Evolutionary conservation across 2,888 invertebrate genomes (phyloP), one percentile per base, ranked within the genome.

Genomic region (Drosophila ochracea): DNA sequence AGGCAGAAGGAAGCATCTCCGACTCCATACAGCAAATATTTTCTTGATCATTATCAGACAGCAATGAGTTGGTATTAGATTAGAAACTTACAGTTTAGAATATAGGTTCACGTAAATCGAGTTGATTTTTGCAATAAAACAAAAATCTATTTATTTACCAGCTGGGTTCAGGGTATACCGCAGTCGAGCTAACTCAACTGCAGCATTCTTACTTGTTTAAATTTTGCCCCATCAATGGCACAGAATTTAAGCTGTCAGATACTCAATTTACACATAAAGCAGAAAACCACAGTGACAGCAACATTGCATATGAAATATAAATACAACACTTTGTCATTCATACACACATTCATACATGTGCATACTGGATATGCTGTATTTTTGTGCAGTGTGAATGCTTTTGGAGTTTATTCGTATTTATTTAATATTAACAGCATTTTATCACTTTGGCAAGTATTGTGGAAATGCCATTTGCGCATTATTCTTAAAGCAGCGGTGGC

Each of bases 351-450:
- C 30, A 54, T n/a, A 11, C 57, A 37, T 19, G 47, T 4, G 25
- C 5, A 25, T 37, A 35, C 2, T 35, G 13, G 5, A 39, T 31
- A 33, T 37, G 25, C n/a, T 31, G 31, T 41, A 19, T 33, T 19
- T 41, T 16, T 37, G 25, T 47, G 47, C 16, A 25, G 47, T 25
- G 31, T 4, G 25, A 47, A 47, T 47, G 25, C 9, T 47, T 7
- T 3, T 21, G 28, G 43, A 13, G 31, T 39, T 43, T 41, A 41
- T 59, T 19, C 37, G 25, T 39, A 57, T 53, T 43, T 39, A 62
- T 79, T 66, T 52, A 73, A 68, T 77, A 72, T 77, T 72, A 77
- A 76, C 60, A 57, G 50, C 47, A 50, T 61, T 76, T 78, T 52
- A 62, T 62, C 39, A 63, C 59, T 41, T 41, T 50, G 58, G 39